A percentile compares a stretch with the other conserved stretches of the same genome.
Conservation (phyloP, 2,797 vertebrate species). For the Manis crassicaudata region DNA sequence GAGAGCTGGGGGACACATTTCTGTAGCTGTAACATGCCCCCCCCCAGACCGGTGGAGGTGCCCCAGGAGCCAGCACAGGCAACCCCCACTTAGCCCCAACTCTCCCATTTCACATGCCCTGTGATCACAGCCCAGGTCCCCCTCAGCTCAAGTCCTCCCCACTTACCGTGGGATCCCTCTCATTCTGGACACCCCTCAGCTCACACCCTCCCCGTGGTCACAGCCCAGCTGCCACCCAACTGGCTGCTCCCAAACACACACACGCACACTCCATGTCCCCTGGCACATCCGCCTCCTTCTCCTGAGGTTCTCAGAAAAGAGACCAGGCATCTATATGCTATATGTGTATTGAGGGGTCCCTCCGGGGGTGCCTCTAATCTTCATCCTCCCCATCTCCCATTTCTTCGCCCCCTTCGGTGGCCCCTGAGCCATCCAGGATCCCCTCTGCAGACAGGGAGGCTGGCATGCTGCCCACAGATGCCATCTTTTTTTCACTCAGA, state of each 20-base stretch:
- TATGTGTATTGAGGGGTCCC: conserved; percentile 55
- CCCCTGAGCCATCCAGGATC: rapidly evolving
- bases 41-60: background rate
- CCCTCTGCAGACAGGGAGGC: rapidly evolving
- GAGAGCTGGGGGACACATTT: background rate
- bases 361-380: background rate
- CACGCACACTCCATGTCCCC: background rate
- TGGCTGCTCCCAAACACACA: too few species aligned
- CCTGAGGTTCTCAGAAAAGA: background rate
- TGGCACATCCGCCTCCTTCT: background rate
- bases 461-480: rapidly evolving
- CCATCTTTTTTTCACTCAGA: background rate
- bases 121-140: too few species aligned
- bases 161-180: too few species aligned
- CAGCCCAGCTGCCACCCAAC: too few species aligned
- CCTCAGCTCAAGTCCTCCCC: too few species aligned
- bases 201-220: too few species aligned
- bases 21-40: background rate
- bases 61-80: background rate
- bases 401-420: background rate
- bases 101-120: background rate
- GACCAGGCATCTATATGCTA: rapidly evolving
- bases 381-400: background rate
- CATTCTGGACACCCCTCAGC: too few species aligned
- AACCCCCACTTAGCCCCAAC: background rate